Evolutionary conservation across 2,113 vertebrate genomes (phyloP).

Genomic region (Stigmatopora nigra): DNA sequence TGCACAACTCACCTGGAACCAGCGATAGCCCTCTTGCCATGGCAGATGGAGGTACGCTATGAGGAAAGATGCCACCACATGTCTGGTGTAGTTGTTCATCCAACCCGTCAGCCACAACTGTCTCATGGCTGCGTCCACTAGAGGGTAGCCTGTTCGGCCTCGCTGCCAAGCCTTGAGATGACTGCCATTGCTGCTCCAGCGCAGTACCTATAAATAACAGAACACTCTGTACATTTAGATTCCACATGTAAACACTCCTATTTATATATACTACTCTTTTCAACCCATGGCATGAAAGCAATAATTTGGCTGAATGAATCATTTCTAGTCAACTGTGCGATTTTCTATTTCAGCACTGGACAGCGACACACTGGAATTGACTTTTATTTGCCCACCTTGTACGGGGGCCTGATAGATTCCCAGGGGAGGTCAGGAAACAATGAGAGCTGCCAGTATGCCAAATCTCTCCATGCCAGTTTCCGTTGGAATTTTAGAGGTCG

Average conservation of each 20-base stretch:
- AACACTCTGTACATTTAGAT: background rate
- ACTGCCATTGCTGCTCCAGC: conserved; percentile 50
- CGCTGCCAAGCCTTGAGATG: conserved; percentile 66
- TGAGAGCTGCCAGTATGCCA: conserved; percentile 67
- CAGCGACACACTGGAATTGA: background rate
- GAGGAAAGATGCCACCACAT: conserved; percentile 68
- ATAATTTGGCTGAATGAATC: no score
- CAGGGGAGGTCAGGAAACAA: conserved; percentile 68
- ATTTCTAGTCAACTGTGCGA: background rate
- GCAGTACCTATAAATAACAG: conserved; percentile 46
- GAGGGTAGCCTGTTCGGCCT: conserved; percentile 61
- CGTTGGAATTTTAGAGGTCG: conserved; percentile 64
- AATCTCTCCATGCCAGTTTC: conserved; percentile 68
- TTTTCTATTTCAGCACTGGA: background rate
- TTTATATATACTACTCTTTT: no score
- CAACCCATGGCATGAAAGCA: no score
- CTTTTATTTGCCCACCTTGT: conserved; percentile 45
- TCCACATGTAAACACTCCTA: no score
- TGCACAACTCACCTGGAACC: conserved; percentile 60
- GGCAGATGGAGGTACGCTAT: conserved; percentile 66
- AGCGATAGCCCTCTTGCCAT: conserved; percentile 69
- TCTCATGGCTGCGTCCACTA: conserved; percentile 69
- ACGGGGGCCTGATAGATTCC: conserved; percentile 66
- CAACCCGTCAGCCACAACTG: conserved; percentile 69
- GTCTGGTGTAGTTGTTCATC: conserved; percentile 71